Conservation (phyloP, 2,888 invertebrate species). For the Mycalesis mineus region DNA sequence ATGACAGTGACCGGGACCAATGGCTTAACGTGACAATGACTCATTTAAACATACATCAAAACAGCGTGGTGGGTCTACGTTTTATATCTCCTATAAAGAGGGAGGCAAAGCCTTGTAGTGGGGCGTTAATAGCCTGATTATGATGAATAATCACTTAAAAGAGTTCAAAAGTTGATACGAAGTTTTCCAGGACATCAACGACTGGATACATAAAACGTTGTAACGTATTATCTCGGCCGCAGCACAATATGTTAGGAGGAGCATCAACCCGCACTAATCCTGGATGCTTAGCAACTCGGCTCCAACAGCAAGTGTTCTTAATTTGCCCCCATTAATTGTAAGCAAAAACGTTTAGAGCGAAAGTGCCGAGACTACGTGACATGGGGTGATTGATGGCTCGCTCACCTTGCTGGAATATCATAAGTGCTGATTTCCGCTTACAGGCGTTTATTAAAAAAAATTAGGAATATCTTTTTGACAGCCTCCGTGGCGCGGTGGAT, state of each 20-base stretch:
- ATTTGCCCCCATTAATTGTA: slow-evolving; percentile 16
- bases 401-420: slow-evolving; percentile 2
- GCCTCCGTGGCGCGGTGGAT: no score
- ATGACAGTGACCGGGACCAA: no score
- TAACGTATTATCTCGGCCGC: background rate
- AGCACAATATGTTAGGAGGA: background rate
- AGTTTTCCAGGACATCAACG: no score
- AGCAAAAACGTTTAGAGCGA: slow-evolving; percentile 10
- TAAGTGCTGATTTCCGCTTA: background rate
- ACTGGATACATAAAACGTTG: no score
- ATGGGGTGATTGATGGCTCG: slow-evolving; percentile 22
- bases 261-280: background rate
- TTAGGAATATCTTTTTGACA: background rate
- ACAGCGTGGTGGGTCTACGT: no score
- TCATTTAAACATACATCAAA: no score
- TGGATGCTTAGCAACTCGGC: background rate
- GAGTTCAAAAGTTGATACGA: no score
- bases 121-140: no score
- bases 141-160: no score
- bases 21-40: no score
- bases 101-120: no score
- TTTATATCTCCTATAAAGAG: no score
- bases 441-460: background rate
- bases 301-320: slow-evolving; percentile 11
- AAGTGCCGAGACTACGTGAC: slow-evolving; percentile 22